A percentile compares a stretch with the other conserved stretches of the same genome.
These are phyloP conservation scores for Peribatodes rhomboidaria DNA, from an alignment of 2,888 invertebrate genomes.

Conservation along the genomic window DNA sequence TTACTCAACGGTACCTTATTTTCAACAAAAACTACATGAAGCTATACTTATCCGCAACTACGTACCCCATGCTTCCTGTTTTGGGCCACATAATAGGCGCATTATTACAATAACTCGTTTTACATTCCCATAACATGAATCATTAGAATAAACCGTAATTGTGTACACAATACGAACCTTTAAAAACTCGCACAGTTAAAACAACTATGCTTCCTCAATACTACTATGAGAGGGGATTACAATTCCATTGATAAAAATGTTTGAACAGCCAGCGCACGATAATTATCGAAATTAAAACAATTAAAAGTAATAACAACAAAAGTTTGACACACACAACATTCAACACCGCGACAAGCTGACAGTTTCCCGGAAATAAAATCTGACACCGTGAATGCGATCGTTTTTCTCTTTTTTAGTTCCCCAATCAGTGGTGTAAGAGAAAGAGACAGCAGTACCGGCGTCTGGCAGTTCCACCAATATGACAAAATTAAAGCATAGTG, in stretches of 20 bases:
- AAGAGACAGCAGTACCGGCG: conserved; percentile 60
- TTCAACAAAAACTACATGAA: conserved; percentile 36
- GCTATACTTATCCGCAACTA: conserved; percentile 48
- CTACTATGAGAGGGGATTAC: conserved; percentile 52
- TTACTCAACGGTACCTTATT: conserved; percentile 48
- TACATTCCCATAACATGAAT: conserved; percentile 82
- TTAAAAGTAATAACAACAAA: conserved; percentile 80
- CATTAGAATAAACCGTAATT: conserved; percentile 67
- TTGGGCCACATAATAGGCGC: conserved; percentile 65
- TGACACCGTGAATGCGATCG: conserved; percentile 17
- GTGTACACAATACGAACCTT: conserved; percentile 66
- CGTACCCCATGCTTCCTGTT: conserved; percentile 66
- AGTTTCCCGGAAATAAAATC: conserved; percentile 55
- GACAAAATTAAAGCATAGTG: conserved; percentile 43
- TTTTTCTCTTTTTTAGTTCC: conserved; percentile 6
- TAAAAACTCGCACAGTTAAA: conserved; percentile 50
- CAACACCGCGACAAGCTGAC: conserved; percentile 71
- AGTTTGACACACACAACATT: conserved; percentile 73
- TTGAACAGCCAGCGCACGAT: conserved; percentile 58
- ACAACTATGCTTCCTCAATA: conserved; percentile 50
- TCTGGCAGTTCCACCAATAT: conserved; percentile 49
- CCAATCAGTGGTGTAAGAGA: background rate
- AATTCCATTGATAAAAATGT: conserved; percentile 70
- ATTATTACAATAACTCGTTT: conserved; percentile 68
- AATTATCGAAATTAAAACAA: conserved; percentile 66